Conservation (phyloP, 2,797 vertebrate species). For the Rhynchotus rufescens region DNA sequence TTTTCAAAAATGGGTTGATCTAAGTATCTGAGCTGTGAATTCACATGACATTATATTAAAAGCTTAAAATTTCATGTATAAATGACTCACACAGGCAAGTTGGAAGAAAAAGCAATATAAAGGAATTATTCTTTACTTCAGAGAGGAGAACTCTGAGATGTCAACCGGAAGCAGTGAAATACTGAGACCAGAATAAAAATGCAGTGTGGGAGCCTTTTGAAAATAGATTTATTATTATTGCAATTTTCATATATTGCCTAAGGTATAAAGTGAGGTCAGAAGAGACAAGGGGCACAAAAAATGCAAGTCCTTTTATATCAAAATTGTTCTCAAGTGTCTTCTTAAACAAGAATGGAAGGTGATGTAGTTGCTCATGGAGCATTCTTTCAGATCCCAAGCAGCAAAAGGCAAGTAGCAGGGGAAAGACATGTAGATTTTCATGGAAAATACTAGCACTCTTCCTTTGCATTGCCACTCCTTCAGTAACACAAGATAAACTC, state of each 20-base stretch:
- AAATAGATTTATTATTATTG: constrained; percentile 25
- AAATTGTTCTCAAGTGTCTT: constrained; percentile 36
- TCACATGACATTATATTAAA: background rate
- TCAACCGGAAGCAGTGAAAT: background rate
- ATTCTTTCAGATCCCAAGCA: background rate
- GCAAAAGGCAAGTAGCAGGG: background rate
- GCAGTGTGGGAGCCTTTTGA: background rate
- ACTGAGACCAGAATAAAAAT: background rate
- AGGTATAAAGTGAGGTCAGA: constrained; percentile 34
- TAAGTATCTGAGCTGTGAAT: background rate
- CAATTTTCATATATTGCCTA: constrained; percentile 9
- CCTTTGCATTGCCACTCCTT: background rate
- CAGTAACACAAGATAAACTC: background rate
- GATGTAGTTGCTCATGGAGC: background rate
- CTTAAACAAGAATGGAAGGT: constrained; percentile 5
- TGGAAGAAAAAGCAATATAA: background rate
- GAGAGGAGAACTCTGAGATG: background rate
- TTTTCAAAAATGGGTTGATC: background rate
- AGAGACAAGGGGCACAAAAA: constrained; percentile 23
- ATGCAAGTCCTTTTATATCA: constrained; percentile 7
- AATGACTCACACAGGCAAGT: background rate
- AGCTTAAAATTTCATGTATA: background rate
- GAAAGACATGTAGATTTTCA: background rate
- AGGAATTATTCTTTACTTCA: background rate
- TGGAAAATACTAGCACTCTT: background rate